Conservation (phyloP, 2,888 invertebrate genomes). For the Phlogophora meticulosa region DNA sequence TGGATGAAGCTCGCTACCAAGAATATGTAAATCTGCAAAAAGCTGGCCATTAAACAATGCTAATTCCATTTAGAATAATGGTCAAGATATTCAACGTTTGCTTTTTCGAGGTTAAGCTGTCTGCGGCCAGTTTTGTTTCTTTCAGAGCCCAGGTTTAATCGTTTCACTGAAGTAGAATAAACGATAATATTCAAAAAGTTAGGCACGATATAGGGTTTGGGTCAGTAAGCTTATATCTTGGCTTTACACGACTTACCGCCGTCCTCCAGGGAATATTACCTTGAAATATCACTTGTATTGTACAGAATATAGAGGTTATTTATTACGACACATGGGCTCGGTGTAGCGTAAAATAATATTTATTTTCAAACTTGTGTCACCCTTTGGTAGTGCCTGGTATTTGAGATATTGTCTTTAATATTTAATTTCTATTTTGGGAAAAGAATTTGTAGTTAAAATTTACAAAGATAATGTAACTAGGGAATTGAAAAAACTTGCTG, state of each 20-base stretch:
- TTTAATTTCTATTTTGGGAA: conserved; percentile 41
- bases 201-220: conserved; percentile 28
- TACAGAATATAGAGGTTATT: conserved; percentile 77
- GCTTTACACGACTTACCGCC: conserved; percentile 56
- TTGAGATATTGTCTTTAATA: conserved; percentile 59
- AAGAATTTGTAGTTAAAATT: conserved; percentile 3
- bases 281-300: conserved; percentile 77
- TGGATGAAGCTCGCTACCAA: too few species aligned
- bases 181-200: conserved; percentile 44
- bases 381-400: conserved; percentile 10
- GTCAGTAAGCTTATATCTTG: conserved; percentile 52
- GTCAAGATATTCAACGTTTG: background rate
- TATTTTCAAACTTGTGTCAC: conserved; percentile 60
- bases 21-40: too few species aligned
- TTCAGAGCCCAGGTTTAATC: conserved; percentile 13
- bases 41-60: background rate
- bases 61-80: background rate
- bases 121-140: conserved; percentile 1
- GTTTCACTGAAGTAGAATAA: conserved; percentile 9
- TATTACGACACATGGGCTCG: conserved; percentile 66
- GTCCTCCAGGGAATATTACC: conserved; percentile 64
- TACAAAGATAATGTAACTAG: background rate
- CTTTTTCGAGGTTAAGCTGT: conserved; percentile 6
- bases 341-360: conserved; percentile 54
- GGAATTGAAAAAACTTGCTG: conserved; percentile 16